phyloP scores from a whole-genome alignment of 2,888 invertebrate species.

The Craniophora ligustri region DNA sequence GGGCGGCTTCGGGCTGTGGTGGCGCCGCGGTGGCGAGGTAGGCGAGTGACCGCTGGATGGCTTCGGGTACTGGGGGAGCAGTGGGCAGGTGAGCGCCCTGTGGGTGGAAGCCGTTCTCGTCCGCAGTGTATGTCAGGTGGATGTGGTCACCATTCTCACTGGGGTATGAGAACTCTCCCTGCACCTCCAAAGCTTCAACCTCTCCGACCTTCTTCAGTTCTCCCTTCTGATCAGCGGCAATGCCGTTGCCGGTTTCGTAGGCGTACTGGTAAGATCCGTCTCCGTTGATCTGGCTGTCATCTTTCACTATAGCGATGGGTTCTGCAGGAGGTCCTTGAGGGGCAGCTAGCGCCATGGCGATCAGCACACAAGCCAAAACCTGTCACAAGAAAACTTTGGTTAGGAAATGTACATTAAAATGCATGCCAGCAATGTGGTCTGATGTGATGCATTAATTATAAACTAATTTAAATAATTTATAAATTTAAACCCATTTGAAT shows the following conservation, averaged over 20 bases:
- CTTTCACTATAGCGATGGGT: slow-evolving; percentile 87
- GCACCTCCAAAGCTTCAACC: slow-evolving; percentile 87
- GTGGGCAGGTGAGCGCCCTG: slow-evolving; percentile 90
- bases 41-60: slow-evolving; percentile 90
- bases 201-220: slow-evolving; percentile 89
- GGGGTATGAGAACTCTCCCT: slow-evolving; percentile 91
- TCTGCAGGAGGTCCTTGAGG: slow-evolving; percentile 76
- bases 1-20: slow-evolving; percentile 64
- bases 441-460: slow-evolving; percentile 10
- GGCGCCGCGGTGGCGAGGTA: slow-evolving; percentile 91
- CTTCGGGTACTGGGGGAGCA: slow-evolving; percentile 91
- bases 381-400: slow-evolving; percentile 57
- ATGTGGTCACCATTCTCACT: slow-evolving; percentile 90
- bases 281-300: slow-evolving; percentile 88
- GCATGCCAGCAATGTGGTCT: not conserved
- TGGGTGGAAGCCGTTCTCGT: slow-evolving; percentile 92
- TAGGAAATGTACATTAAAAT: slow-evolving; percentile 7
- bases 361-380: slow-evolving; percentile 77
- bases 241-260: slow-evolving; percentile 91
- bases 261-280: slow-evolving; percentile 90
- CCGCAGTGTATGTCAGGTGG: slow-evolving; percentile 90
- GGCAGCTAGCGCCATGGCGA: slow-evolving; percentile 74
- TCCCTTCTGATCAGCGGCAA: slow-evolving; percentile 89
- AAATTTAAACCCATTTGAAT: slow-evolving; percentile 29
- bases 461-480: slow-evolving; percentile 46